A percentile compares a stretch with the other conserved stretches of the same genome.
These are phyloP conservation scores for Gracilinanus agilis DNA, from an alignment of 2,113 vertebrate genomes.

Conservation along the genomic window DNA sequence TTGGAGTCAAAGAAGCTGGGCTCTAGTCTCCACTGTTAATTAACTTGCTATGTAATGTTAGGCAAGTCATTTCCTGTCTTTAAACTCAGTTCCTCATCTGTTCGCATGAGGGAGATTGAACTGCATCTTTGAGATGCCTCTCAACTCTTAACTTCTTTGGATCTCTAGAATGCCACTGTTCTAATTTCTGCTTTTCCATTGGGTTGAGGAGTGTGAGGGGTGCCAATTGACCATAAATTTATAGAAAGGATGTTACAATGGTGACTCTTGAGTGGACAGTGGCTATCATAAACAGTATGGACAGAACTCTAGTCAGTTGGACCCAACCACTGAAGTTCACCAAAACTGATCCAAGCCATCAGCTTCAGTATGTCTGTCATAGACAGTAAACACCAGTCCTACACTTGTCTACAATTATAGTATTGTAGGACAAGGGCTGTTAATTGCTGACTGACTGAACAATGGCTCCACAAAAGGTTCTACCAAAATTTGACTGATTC, in stretches of 20 bases:
- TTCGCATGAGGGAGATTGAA: background rate
- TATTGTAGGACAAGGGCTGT: background rate
- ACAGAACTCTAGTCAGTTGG: background rate
- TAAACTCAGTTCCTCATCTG: background rate
- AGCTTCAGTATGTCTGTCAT: background rate
- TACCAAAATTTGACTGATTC: background rate
- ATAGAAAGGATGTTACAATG: background rate
- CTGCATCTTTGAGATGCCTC: background rate
- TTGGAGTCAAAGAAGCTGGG: background rate
- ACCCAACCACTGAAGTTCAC: background rate
- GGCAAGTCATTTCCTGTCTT: background rate
- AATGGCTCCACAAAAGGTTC: background rate
- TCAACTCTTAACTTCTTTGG: background rate
- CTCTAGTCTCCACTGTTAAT: background rate
- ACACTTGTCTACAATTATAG: background rate
- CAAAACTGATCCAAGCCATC: background rate
- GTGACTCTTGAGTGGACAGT: background rate
- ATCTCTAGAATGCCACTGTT: background rate
- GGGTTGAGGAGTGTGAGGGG: background rate
- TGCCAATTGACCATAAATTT: background rate
- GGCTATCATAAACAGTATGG: background rate
- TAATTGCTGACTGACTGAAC: background rate
- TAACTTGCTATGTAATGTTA: background rate
- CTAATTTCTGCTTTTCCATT: background rate
- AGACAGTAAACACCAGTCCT: background rate